Evolutionary conservation across 2,888 invertebrate genomes (phyloP).

Genomic region (Crossocerus cetratus): DNA sequence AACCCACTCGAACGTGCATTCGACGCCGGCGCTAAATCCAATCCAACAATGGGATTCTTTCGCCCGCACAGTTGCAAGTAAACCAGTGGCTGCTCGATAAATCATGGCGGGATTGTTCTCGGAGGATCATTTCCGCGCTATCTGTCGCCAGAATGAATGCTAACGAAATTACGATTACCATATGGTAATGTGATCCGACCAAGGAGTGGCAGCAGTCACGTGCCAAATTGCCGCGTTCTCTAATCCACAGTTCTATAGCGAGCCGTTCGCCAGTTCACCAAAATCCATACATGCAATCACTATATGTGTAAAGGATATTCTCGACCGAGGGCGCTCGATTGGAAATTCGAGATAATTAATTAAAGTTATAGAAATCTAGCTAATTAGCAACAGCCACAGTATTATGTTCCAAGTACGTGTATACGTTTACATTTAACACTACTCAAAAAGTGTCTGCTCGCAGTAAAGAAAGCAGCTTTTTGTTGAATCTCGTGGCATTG

Average conservation of each 20-base stretch:
- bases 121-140: conserved; percentile 36
- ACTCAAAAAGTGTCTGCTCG: no score
- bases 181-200: conserved; percentile 63
- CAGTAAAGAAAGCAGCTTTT: no score
- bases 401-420: not conserved
- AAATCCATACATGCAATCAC: conserved; percentile 19
- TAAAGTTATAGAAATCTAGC: not conserved
- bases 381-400: not conserved
- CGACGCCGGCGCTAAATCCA: conserved; percentile 10
- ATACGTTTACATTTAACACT: no score
- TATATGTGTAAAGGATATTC: not conserved
- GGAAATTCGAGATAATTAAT: conserved; percentile 2
- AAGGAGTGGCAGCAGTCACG: conserved; percentile 60
- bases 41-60: conserved; percentile 30
- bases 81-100: not conserved
- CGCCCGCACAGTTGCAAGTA: not conserved
- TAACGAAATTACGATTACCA: conserved; percentile 61
- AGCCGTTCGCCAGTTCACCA: conserved; percentile 20
- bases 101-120: conserved; percentile 20
- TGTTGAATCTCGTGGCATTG: no score
- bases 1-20: conserved; percentile 13
- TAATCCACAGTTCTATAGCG: conserved; percentile 50
- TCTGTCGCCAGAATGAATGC: conserved; percentile 34
- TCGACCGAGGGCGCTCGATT: not conserved
- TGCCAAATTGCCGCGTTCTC: conserved; percentile 61